Percentiles rank a stretch among this genome's conserved stretches.
phyloP scores from a whole-genome alignment of 2,888 invertebrate genomes.

The Plagodis pulveraria region DNA sequence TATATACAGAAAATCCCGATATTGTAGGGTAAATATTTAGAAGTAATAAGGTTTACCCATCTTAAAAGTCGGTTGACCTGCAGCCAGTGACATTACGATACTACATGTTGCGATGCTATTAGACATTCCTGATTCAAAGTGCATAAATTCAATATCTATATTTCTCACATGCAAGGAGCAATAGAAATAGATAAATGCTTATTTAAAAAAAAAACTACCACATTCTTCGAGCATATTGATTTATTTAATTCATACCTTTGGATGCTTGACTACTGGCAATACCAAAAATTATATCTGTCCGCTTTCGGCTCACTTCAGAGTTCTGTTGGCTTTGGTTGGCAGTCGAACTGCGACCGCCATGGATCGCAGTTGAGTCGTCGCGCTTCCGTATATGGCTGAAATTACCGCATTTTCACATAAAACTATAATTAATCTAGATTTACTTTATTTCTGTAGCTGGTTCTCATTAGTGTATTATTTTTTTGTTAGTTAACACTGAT shows the following conservation, averaged over 20 bases:
- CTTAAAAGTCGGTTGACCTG: too few species aligned
- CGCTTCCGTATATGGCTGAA: conserved; percentile 53
- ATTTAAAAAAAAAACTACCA: neutral
- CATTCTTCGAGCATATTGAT: too few species aligned
- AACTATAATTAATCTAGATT: conserved; percentile 42
- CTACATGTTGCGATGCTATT: too few species aligned
- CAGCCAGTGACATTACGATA: too few species aligned
- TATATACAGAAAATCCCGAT: too few species aligned
- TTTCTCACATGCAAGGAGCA: neutral
- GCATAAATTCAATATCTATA: too few species aligned
- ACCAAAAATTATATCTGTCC: conserved; percentile 25
- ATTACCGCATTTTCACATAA: conserved; percentile 49
- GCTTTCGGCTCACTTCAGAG: conserved; percentile 63
- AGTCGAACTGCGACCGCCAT: conserved; percentile 77
- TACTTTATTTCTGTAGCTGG: conserved; percentile 59
- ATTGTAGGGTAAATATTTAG: too few species aligned
- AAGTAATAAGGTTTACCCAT: too few species aligned
- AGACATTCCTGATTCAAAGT: too few species aligned
- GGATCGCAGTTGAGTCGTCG: conserved; percentile 72
- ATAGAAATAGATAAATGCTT: too few species aligned
- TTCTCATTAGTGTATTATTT: conserved; percentile 49
- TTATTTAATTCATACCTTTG: neutral
- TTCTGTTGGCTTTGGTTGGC: conserved; percentile 33
- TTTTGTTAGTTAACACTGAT: conserved; percentile 43
- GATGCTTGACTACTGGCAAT: conserved; percentile 20